A percentile compares a stretch with the other conserved stretches of the same genome.
These are phyloP conservation scores for Aphodius granarius DNA, from an alignment of 2,888 invertebrate genomes.

Conservation along the genomic window DNA sequence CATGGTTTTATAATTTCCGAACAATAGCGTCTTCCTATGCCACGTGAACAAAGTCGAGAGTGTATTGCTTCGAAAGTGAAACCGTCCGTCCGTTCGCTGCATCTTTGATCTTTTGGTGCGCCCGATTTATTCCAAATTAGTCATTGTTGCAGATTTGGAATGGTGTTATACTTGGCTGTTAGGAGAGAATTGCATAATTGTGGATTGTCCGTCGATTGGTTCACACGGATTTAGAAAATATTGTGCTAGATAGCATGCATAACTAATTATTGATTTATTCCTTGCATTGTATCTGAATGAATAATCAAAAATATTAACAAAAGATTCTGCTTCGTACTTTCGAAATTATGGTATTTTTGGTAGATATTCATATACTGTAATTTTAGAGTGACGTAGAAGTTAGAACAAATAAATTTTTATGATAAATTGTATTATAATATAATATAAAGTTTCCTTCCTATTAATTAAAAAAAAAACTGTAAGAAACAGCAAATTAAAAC, in stretches of 20 bases:
- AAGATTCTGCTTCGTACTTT: neutral
- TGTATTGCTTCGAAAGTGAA: neutral
- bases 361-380: no score
- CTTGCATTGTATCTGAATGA: neutral
- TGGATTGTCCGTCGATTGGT: neutral
- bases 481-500: no score
- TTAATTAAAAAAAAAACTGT: no score
- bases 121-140: neutral
- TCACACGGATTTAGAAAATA: neutral
- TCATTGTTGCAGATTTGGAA: neutral
- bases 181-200: neutral
- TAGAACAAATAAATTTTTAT: no score
- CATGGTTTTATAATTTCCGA: neutral
- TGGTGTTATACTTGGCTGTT: neutral
- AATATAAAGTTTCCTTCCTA: no score
- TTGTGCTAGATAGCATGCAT: neutral
- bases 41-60: neutral
- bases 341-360: no score
- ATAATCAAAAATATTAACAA: neutral
- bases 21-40: neutral
- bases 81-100: neutral
- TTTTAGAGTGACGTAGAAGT: no score
- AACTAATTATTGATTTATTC: neutral
- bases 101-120: neutral
- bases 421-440: no score